Evolutionary conservation across 2,797 vertebrate genomes (phyloP), one percentile per base, ranked within the genome.

Genomic region (Buceros bicornis): DNA sequence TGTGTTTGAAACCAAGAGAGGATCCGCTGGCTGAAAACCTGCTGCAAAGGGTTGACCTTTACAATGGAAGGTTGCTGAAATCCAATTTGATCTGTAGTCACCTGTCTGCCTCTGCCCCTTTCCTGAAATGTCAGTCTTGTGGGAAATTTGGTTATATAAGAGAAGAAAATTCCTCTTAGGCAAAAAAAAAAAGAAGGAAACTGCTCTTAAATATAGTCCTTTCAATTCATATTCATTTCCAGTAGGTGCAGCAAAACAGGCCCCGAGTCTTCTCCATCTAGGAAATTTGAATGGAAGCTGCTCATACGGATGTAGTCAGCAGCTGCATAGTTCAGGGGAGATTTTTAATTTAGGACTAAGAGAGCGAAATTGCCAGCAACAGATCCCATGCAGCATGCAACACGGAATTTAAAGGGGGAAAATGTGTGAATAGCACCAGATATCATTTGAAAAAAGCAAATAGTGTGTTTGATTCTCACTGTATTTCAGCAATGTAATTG

Each of bases 71-170:
- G 96, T 77, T 97, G 93, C 95, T 96, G 95, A 98, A 98, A 98
- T 97, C 94, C 93, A 96, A 97, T 98, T 97, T 98, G 97, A 98
- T 98, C 95, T 97, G 96, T 94, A 95, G 93, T 97, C 97, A 98
- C 97, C 97, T 98, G 95, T 95, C 96, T 97, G 96, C 96, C 90
- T 97, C 93, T 83, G 87, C 71, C 95, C 93, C 94, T 97, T 97
- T 96, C 93, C 95, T 89, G 87, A 98, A 98, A 98, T 97, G 97
- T 97, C 98, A 98, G 3, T 98, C 98, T 98, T 93, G 61, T 5
- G 4, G 89, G 71, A 96, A 97, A 95, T 98, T 96, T 96, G 89
- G 92, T 96, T 98, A 97, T 87, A 95, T 88, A 96, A 96, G 82
- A 93, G 85, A 95, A 84, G 78, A 95, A 95, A 97, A 96, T 93